Base-by-base conservation (phyloP, 2,113 vertebrate genomes). In the Redunca redunca region DNA sequence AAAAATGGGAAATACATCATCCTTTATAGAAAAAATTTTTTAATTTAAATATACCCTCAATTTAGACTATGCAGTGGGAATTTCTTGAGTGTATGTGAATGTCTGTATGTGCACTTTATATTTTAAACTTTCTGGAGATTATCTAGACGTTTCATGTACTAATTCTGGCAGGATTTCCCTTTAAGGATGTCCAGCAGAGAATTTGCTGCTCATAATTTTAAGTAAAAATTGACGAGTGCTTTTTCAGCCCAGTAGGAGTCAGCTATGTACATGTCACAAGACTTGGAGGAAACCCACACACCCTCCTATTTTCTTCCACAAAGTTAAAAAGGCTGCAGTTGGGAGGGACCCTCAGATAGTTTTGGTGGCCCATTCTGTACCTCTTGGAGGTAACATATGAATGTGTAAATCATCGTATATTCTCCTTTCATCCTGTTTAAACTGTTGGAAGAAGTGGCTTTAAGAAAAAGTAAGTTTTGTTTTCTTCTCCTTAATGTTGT, bases 391-490 rank as follows among this genome's bases (percentile, higher is more conserved):
- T 97, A 85, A 88, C 30, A 88, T 62, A 74, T 77, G 50, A 94
- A 96, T 98, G 95, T 98, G 93, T 77, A 62, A 85, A 0, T 90
- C 48, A 94, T 77, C 97, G 62, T 92, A 96, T 90, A 97, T 58
- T 95, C 92, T 88, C 95, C 94, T 98, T 97, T 98, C 97, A 97
- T 94, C 60, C 91, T 98, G 15, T 6, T 19, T 92, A 94, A 98
- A 82, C 96, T 86, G 96, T 90, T 85, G 53, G 91, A 97, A 98
- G 98, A 96, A 98, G 96, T 93, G 90, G 92, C 97, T 97, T 94
- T 84, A 94, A 97, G 86, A 94, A 91, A 98, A 98, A 85, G 99
- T 99, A 97, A 99, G 99, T 99, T 98, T 95, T 91, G 57, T 94
- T 92, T 50, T 74, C 91, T 97, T 97, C 91, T 77, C 0, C 0